Evolutionary conservation across 2,113 vertebrate genomes (phyloP), one percentile per base, ranked within the genome.

Genomic region (Pampusana beccarii): DNA sequence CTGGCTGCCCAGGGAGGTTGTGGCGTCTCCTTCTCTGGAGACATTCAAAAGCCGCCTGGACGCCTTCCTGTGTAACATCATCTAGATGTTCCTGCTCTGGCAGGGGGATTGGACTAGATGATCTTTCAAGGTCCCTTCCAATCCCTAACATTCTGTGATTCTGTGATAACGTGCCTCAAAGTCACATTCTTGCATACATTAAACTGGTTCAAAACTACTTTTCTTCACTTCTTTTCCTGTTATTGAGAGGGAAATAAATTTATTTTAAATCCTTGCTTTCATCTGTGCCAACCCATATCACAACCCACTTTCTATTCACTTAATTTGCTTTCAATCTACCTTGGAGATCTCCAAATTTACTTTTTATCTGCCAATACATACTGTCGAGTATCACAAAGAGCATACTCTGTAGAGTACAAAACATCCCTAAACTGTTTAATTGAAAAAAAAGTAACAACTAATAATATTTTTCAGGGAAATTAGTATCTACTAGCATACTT

Each of bases 131-230:
- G 44, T 46, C 44, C 18, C 17, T 46, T 46, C 44, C 44, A 46
- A 46, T 19, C 18, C 44, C 44, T 19, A 46, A 46, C 44, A 19
- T 46, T 19, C 44, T 46, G 44, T 46, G 44, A 46, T 19, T 46
- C 44, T 46, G 44, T 46, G 18, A 46, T 88, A 88, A 61, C 34
- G 34, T 1, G 4, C n/a, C 53, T 82, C 50, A 25, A 89, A 94
- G 38, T 80, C 85, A 66, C 3, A 1, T 53, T 81, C 31, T 40
- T 83, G 36, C 58, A 82, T 25, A 19, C 66, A 82, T 92, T 82
- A 65, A 90, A 88, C 58, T 83, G 74, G 75, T 95, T 92, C 88
- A 88, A 85, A 82, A 44, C 66, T 65, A 73, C 44, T 53, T 58
- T 77, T 81, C 74, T 82, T 71, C 46, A 88, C 33, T 38, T 90